Evolutionary conservation across 2,888 invertebrate genomes (phyloP).

Genomic region (Lissonota sp.): DNA sequence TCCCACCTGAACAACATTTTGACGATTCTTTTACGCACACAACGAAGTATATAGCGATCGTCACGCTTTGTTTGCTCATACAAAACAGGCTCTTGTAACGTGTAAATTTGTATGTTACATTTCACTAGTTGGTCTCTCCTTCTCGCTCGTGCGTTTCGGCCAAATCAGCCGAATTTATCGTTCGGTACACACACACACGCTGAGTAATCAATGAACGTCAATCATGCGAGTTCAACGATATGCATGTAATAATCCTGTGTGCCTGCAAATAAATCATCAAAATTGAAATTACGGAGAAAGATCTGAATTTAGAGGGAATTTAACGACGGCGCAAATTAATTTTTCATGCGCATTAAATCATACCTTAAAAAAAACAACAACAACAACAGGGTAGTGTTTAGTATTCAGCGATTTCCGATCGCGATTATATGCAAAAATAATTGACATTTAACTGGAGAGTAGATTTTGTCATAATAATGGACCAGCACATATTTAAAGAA

Average conservation of each 20-base stretch:
- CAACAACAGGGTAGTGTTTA: neutral
- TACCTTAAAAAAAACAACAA: neutral
- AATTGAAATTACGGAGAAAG: neutral
- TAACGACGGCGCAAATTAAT: neutral
- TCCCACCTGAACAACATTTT: too few species aligned
- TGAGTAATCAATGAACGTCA: slow-evolving; percentile 2
- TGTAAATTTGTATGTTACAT: slow-evolving; percentile 18
- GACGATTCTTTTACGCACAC: too few species aligned
- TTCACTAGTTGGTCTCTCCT: neutral
- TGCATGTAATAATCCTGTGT: neutral
- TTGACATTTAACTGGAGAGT: too few species aligned
- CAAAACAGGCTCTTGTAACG: slow-evolving; percentile 17
- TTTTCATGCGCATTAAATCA: neutral
- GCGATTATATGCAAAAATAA: slow-evolving; percentile 4
- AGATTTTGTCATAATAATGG: too few species aligned
- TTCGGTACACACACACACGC: neutral
- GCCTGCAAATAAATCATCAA: slow-evolving; percentile 7
- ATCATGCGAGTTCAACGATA: neutral
- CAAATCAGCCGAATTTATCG: slow-evolving; percentile 14
- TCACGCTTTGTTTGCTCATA: neutral
- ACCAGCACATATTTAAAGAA: too few species aligned
- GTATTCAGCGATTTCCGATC: slow-evolving; percentile 16
- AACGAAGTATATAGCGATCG: too few species aligned
- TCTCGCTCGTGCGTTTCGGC: neutral
- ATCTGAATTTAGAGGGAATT: neutral